phyloP scores from a whole-genome alignment of 2,113 vertebrate species.

The Anarrhichthys ocellatus region DNA sequence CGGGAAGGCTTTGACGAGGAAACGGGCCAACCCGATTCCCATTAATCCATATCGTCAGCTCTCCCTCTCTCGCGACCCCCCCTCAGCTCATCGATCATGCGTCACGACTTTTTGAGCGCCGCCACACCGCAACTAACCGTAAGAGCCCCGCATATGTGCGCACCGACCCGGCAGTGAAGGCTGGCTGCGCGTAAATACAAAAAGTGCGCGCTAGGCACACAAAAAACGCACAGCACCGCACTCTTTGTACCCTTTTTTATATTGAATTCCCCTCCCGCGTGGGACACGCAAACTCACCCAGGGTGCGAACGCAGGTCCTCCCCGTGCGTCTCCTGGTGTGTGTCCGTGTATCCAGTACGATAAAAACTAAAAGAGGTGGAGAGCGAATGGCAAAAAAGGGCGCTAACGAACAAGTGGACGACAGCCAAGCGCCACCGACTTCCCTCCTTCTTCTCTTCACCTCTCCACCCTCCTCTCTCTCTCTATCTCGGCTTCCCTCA shows the following conservation, averaged over 20 bases:
- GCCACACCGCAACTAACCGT: slow-evolving; percentile 25
- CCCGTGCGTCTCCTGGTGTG: slow-evolving; percentile 57
- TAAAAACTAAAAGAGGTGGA: slow-evolving; percentile 24
- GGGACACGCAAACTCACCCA: slow-evolving; percentile 74
- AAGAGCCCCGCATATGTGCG: slow-evolving; percentile 10
- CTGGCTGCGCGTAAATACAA: slow-evolving; percentile 44
- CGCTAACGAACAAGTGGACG: slow-evolving; percentile 63
- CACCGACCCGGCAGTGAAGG: slow-evolving; percentile 5
- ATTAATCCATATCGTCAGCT: background rate
- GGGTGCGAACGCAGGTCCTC: slow-evolving; percentile 77
- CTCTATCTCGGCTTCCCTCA: slow-evolving; percentile 48
- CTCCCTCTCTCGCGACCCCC: background rate
- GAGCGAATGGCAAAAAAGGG: slow-evolving; percentile 42
- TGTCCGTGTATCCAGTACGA: slow-evolving; percentile 69
- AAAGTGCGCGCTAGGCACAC: slow-evolving; percentile 34
- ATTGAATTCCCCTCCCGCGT: too few species aligned
- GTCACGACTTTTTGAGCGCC: slow-evolving; percentile 39
- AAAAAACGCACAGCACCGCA: slow-evolving; percentile 15
- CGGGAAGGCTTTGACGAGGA: background rate
- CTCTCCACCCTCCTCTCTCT: slow-evolving; percentile 4
- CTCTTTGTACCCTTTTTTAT: background rate
- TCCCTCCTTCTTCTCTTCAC: slow-evolving; percentile 39
- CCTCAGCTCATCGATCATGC: slow-evolving; percentile 39
- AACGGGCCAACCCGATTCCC: background rate
- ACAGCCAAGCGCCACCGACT: slow-evolving; percentile 65